Evolutionary conservation across 2,888 invertebrate species (phyloP).

Genomic region (Cephus nigrinus): DNA sequence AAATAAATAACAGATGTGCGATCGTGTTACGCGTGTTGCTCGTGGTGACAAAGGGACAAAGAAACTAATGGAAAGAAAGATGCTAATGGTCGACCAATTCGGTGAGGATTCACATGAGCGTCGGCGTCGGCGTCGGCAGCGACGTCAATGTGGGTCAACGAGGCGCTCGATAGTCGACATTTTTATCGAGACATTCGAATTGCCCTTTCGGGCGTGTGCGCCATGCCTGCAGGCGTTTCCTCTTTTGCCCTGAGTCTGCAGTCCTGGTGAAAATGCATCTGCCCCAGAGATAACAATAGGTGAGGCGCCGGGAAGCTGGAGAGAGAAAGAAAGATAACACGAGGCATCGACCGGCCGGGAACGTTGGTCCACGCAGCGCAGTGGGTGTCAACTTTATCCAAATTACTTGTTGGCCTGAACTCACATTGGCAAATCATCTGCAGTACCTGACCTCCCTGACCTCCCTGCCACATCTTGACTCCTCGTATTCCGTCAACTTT

Average conservation of each 20-base stretch:
- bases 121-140: not conserved
- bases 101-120: not conserved
- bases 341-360: slow-evolving; percentile 45
- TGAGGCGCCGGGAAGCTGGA: slow-evolving; percentile 2
- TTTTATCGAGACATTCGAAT: not conserved
- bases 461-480: not conserved
- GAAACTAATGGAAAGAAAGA: not conserved
- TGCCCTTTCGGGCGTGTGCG: not conserved
- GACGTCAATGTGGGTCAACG: not conserved
- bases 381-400: slow-evolving; percentile 32
- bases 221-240: not conserved
- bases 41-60: too few species aligned
- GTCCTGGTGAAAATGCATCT: not conserved
- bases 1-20: not conserved
- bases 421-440: not conserved
- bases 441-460: too few species aligned
- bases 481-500: not conserved
- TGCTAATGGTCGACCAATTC: not conserved
- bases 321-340: slow-evolving; percentile 38
- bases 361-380: slow-evolving; percentile 43
- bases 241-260: not conserved
- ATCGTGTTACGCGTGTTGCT: too few species aligned
- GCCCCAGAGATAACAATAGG: slow-evolving; percentile 1
- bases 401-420: slow-evolving; percentile 28
- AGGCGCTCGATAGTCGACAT: not conserved